Base-by-base conservation (phyloP, 2,797 vertebrate species). In the Microhierax caerulescens region DNA sequence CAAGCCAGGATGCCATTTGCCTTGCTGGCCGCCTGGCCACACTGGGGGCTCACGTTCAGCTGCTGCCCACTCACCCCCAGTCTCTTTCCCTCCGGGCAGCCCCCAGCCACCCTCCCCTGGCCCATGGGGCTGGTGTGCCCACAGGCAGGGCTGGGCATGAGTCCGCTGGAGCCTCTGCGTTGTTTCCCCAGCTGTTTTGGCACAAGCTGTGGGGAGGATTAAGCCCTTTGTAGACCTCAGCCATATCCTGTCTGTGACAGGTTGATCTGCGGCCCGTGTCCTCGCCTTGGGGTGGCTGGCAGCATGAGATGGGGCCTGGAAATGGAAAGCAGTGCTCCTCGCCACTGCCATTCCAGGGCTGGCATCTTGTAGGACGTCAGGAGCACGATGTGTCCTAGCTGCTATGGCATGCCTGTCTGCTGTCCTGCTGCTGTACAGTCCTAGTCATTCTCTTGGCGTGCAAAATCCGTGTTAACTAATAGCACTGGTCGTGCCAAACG, bases 211-310 rank as follows among this genome's bases (percentile, higher is more conserved):
- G 3, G 47, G 83, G 51, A 87, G 50, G 61, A 87, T 13, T 13
- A 19, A 93, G 27, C 48, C 37, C 76, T 74, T 17, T 16, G 61
- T 3, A 34, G 45, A 3, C 21, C 45, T 53, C 28, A 77, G 36
- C 68, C 9, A 0, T 47, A 19, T 67, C 61, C 67, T 85, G 89
- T 13, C 34, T 56, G 63, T 91, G 84, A 30, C 22, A 19, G 37
- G 72, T 63, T 78, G 27, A 79, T 76, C 54, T 70, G 54, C 85
- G 78, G 83, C 61, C 77, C 32, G 2, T 0, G 8, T 67, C 86
- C 5, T 0, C 4, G 0, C 63, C 63, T 59, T 0, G 2, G 9
- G 28, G 56, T n/a, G 37, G 27, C 0, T 86, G 92, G 50, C 69
- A 63, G 61, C 19, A 2, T 2, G 36, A 56, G 78, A 28, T 7